phyloP scores from a whole-genome alignment of 1,140 invertebrate genomes.

The Ceratitis capitata region DNA sequence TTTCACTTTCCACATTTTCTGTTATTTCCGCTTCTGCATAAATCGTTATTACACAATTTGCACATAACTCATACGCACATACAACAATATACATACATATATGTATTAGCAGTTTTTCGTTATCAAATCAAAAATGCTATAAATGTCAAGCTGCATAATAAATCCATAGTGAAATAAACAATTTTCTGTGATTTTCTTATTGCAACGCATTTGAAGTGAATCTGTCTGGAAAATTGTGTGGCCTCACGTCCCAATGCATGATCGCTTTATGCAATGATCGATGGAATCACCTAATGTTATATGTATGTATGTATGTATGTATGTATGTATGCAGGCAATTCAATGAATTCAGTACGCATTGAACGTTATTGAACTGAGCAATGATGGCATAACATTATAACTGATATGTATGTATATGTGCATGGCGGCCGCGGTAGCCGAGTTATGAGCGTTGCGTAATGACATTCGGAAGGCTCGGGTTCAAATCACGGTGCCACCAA shows the following conservation, averaged over 20 bases:
- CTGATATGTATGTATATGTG: too few species aligned
- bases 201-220: neutral
- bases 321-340: too few species aligned
- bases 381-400: too few species aligned
- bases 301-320: too few species aligned
- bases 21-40: neutral
- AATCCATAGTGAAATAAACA: neutral
- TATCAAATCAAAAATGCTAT: neutral
- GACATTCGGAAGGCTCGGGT: too few species aligned
- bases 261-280: neutral
- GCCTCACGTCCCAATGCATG: neutral
- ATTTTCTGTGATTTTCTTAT: neutral
- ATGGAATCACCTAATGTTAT: too few species aligned
- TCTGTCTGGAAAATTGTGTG: neutral
- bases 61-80: neutral
- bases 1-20: neutral
- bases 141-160: neutral
- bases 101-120: neutral
- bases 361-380: too few species aligned
- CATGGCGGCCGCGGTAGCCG: too few species aligned
- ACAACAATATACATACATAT: neutral
- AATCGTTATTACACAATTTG: neutral
- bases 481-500: too few species aligned
- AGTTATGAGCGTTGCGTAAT: too few species aligned
- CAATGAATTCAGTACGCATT: too few species aligned